Conservation (phyloP, 92 coral and sea anemone species). For the Virgularia gustaviana region DNA sequence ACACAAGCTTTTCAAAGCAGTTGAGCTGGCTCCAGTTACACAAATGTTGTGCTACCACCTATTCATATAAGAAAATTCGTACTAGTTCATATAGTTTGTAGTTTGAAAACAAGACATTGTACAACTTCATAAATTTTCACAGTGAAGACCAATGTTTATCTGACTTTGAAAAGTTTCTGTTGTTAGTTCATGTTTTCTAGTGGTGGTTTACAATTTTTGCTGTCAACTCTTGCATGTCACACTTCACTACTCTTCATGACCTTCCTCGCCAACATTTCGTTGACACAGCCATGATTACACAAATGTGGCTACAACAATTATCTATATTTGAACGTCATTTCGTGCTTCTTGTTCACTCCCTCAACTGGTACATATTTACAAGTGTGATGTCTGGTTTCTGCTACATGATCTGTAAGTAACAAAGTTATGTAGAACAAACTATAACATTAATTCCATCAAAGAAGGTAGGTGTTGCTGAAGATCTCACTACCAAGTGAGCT, state of each 20-base stretch:
- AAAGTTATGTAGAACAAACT: too few relatives aligned
- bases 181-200: neutral
- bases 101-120: too few relatives aligned
- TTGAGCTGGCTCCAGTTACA: too few relatives aligned
- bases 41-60: too few relatives aligned
- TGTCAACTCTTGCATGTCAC: slow-evolving; percentile 26
- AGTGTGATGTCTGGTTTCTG: slow-evolving; percentile 41
- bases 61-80: too few relatives aligned
- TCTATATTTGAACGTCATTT: slow-evolving; percentile 11
- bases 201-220: neutral
- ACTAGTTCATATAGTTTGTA: too few relatives aligned
- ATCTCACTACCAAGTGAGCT: too few relatives aligned
- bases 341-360: slow-evolving; percentile 24
- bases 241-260: slow-evolving; percentile 40
- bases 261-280: neutral
- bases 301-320: too few relatives aligned
- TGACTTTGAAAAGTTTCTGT: slow-evolving; percentile 25
- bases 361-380: slow-evolving; percentile 22
- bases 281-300: too few relatives aligned
- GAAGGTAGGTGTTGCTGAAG: too few relatives aligned
- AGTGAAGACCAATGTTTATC: neutral
- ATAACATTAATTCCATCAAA: too few relatives aligned
- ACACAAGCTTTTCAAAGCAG: slow-evolving; percentile 22
- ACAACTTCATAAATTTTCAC: neutral
- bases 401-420: neutral